These are phyloP conservation scores for Ceraclea dissimilis DNA, from an alignment of 2,888 invertebrate species.

Conservation along the genomic window DNA sequence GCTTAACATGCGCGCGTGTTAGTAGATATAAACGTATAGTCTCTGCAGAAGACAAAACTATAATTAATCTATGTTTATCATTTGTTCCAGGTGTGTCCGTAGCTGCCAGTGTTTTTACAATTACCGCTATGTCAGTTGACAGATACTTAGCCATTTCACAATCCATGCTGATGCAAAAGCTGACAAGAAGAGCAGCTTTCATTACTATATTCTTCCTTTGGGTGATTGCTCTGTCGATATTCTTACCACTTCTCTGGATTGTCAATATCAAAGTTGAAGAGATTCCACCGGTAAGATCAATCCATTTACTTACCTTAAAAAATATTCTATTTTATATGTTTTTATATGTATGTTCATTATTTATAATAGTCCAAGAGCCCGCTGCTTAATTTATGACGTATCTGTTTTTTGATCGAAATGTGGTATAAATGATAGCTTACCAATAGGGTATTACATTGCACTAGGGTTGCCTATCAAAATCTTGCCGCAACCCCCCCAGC, in stretches of 20 bases:
- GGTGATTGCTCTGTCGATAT: conserved; percentile 58
- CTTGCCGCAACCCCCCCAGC: no score
- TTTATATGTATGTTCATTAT: background rate
- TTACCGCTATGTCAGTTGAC: conserved; percentile 72
- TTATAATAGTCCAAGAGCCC: background rate
- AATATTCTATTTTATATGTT: background rate
- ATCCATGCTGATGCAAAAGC: conserved; percentile 62
- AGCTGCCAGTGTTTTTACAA: conserved; percentile 71
- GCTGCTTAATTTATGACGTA: no score
- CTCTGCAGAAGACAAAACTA: no score
- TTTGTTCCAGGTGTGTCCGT: conserved; percentile 61
- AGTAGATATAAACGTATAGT: no score
- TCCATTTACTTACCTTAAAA: conserved; percentile 19
- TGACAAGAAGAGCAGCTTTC: conserved; percentile 58
- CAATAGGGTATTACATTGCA: no score
- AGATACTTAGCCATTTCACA: conserved; percentile 68
- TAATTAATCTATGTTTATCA: no score
- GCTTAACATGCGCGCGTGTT: no score
- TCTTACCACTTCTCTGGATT: conserved; percentile 56
- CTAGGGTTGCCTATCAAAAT: no score
- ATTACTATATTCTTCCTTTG: conserved; percentile 57
- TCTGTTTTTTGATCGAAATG: background rate
- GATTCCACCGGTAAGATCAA: conserved; percentile 33
- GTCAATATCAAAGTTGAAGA: conserved; percentile 40
- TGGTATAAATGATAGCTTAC: background rate